Evolutionary conservation across 2,113 vertebrate genomes (phyloP), one percentile per base, ranked within the genome.

Genomic region (Machaerirhynchus nigripectus): DNA sequence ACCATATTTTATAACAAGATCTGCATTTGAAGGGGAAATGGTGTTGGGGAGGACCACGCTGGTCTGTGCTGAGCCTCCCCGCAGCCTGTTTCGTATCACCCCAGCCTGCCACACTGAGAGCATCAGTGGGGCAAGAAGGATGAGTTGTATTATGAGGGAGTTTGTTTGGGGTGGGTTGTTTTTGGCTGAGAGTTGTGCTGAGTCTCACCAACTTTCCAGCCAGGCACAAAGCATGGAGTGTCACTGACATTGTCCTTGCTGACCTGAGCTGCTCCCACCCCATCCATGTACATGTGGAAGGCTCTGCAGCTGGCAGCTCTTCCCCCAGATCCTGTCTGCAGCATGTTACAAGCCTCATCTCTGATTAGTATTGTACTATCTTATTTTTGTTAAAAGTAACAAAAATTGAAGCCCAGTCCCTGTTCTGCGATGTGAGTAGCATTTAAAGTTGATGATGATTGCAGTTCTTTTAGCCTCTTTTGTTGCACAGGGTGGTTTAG

Each of bases 401-500:
- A 95, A 83, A 95, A 97, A 95, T 96, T 95, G 95, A 95, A 94
- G 89, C 87, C 89, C 73, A 47, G 75, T 89, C 93, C 85, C 85
- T 90, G 82, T 85, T 91, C 89, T 30, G 40, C 0, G 10, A 92
- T 96, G 93, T 88, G 87, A 94, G 87, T 91, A 96, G 96, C 96
- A 92, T 97, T 97, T 97, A 90, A 95, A 95, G 92, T 89, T 96
- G 95, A 94, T 96, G 94, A 94, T 96, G 90, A 94, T 95, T 97
- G 95, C 95, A 89, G 95, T 96, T 94, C 94, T 96, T 96, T 93
- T 95, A 96, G 96, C 89, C 81, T 97, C 95, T 92, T 96, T 96
- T 96, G 96, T 97, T 97, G 92, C 93, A 63, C 21, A 64, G 96
- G 96, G 93, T 96, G 88, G 96, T 92, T 97, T 93, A 94, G 96